A percentile compares a stretch with the other conserved stretches of the same genome.
These are phyloP conservation scores for Cacatua alba DNA, from an alignment of 2,113 vertebrate species.

Conservation along the genomic window DNA sequence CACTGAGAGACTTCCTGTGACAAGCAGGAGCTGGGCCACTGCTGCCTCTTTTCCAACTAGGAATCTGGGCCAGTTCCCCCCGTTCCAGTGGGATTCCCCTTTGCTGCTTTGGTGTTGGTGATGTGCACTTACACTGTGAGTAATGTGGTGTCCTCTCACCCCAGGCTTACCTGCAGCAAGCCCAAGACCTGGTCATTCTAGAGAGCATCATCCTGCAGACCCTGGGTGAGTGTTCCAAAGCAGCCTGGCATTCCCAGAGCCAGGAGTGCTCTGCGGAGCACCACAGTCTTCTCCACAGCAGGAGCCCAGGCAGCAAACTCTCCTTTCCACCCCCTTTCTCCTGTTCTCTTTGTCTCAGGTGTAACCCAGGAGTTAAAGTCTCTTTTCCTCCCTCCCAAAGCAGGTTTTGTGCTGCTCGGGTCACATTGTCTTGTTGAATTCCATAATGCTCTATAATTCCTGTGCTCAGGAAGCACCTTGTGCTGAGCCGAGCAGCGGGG, in stretches of 20 bases:
- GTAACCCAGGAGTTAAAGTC: neutral
- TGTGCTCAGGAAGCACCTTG: neutral
- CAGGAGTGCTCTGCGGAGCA: slow-evolving; percentile 24
- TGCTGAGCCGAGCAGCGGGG: neutral
- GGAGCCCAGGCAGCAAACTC: neutral
- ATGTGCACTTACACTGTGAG: slow-evolving; percentile 74
- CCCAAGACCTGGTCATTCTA: slow-evolving; percentile 99
- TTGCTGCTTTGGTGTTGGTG: slow-evolving; percentile 32
- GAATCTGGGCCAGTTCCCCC: neutral
- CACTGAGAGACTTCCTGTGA: neutral
- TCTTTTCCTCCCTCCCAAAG: neutral
- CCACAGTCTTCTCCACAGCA: slow-evolving; percentile 63
- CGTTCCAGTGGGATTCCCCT: neutral
- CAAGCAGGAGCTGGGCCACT: neutral
- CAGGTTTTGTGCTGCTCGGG: slow-evolving; percentile 10
- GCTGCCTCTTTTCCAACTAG: neutral
- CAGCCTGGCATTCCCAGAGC: slow-evolving; percentile 68
- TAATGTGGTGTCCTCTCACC: slow-evolving; percentile 91
- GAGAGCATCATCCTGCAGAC: slow-evolving; percentile 99
- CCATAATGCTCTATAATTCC: neutral
- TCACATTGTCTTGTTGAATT: neutral
- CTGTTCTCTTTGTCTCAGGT: slow-evolving; percentile 11
- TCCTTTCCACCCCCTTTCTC: neutral
- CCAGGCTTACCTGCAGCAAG: slow-evolving; percentile 98
- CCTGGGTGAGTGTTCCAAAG: slow-evolving; percentile 91